These are phyloP conservation scores for Philereme vetulata DNA, from an alignment of 2,888 invertebrate genomes.

Conservation along the genomic window DNA sequence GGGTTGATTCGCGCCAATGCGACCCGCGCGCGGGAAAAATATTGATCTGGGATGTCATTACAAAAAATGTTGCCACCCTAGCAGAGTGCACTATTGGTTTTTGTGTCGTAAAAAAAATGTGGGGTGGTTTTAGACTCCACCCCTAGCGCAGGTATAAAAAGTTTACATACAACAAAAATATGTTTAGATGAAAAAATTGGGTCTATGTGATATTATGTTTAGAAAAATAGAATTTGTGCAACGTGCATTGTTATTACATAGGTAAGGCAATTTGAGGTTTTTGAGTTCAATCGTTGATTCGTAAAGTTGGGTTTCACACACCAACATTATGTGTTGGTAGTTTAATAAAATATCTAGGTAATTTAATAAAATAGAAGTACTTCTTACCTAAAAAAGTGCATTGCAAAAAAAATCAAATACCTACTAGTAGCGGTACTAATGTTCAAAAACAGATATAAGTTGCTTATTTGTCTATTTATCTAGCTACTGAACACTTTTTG, in stretches of 20 bases:
- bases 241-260: neutral
- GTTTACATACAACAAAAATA: constrained; percentile 51
- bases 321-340: too few relatives aligned
- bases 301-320: neutral
- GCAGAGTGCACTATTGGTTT: constrained; percentile 65
- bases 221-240: neutral
- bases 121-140: constrained; percentile 71
- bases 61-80: constrained; percentile 77
- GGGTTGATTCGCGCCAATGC: constrained; percentile 65
- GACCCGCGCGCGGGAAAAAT: constrained; percentile 69
- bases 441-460: too few relatives aligned
- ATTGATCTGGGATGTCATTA: constrained; percentile 65
- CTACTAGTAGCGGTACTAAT: too few relatives aligned
- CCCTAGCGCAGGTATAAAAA: constrained; percentile 71
- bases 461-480: too few relatives aligned
- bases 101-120: constrained; percentile 67
- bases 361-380: too few relatives aligned
- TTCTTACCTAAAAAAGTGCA: too few relatives aligned
- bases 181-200: constrained; percentile 34
- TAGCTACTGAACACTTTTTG: too few relatives aligned
- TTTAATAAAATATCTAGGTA: too few relatives aligned
- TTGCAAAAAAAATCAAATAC: too few relatives aligned
- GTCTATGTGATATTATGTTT: constrained; percentile 14
- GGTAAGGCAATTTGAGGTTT: neutral
- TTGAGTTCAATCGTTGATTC: neutral